These are phyloP conservation scores for Neostethus bicornis DNA, from an alignment of 2,797 vertebrate genomes.

Conservation along the genomic window DNA sequence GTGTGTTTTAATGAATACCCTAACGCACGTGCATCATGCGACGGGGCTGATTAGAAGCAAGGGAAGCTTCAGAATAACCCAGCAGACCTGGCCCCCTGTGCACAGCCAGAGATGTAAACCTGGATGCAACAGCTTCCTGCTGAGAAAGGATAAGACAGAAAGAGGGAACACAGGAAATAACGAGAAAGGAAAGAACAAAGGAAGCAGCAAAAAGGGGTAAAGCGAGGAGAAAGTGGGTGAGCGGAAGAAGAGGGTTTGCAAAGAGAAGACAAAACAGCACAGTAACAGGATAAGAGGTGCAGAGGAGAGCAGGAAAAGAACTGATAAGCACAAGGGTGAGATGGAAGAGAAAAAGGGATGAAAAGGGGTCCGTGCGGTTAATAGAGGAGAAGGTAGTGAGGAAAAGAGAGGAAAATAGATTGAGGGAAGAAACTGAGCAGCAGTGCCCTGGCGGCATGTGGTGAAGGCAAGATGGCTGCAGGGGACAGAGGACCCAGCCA, in stretches of 20 bases:
- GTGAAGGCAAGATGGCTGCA: slow-evolving; percentile 73
- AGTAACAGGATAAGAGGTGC: slow-evolving; percentile 54
- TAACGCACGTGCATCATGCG: slow-evolving; percentile 40
- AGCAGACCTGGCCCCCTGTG: slow-evolving; percentile 43
- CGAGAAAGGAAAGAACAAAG: slow-evolving; percentile 61
- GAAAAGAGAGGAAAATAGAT: slow-evolving; percentile 44
- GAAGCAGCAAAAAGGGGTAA: slow-evolving; percentile 50
- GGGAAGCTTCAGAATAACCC: slow-evolving; percentile 51
- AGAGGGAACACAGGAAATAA: slow-evolving; percentile 57
- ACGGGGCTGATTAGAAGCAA: slow-evolving; percentile 57
- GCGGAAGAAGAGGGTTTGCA: slow-evolving; percentile 55
- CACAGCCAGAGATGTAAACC: slow-evolving; percentile 54
- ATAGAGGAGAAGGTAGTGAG: slow-evolving; percentile 24
- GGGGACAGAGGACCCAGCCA: slow-evolving; percentile 71
- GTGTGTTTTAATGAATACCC: slow-evolving; percentile 47
- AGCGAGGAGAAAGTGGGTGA: slow-evolving; percentile 52
- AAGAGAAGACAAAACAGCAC: slow-evolving; percentile 56
- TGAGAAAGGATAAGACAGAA: slow-evolving; percentile 59
- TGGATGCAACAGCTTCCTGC: slow-evolving; percentile 65
- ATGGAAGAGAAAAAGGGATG: slow-evolving; percentile 45
- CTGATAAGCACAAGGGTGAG: slow-evolving; percentile 33
- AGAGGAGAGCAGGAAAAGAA: slow-evolving; percentile 24
- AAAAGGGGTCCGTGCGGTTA: slow-evolving; percentile 29
- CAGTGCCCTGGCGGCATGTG: slow-evolving; percentile 60
- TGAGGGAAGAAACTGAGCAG: slow-evolving; percentile 47